phyloP scores from a whole-genome alignment of 2,797 vertebrate genomes.

The Sebastes alutus region DNA sequence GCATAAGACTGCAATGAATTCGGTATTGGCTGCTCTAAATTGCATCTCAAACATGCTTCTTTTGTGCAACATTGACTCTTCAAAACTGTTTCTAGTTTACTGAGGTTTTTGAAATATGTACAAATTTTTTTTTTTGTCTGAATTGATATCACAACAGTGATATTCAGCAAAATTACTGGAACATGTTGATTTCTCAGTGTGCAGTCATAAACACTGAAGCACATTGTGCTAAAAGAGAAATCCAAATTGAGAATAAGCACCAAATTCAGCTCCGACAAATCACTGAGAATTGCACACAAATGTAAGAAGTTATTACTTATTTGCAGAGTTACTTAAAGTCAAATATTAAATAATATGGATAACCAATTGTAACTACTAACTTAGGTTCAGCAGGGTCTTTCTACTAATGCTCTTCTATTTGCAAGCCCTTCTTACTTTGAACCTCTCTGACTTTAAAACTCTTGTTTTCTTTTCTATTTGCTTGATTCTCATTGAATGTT shows the following conservation, averaged over 20 bases:
- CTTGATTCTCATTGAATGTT: slow-evolving; percentile 34
- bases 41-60: not conserved
- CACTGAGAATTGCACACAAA: not conserved
- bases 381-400: not conserved
- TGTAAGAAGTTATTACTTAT: not conserved
- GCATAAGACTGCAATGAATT: not conserved
- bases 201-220: not conserved
- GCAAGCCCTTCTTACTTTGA: slow-evolving; percentile 14
- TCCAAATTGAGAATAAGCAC: not conserved
- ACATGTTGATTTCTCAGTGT: not conserved
- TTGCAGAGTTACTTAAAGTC: not conserved
- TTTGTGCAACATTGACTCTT: not conserved
- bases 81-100: not conserved
- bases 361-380: not conserved
- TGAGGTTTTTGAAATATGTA: not conserved
- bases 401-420: slow-evolving; percentile 21
- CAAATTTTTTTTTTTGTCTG: not conserved
- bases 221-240: not conserved
- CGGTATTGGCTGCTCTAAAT: not conserved
- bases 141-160: not conserved
- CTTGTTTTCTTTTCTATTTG: slow-evolving; percentile 15
- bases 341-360: not conserved
- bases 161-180: not conserved
- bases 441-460: not conserved
- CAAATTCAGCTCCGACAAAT: not conserved